Evolutionary conservation across 1,140 invertebrate species (phyloP), one percentile per base, ranked within the genome.

Genomic region (Drosophila pseudoananassae): DNA sequence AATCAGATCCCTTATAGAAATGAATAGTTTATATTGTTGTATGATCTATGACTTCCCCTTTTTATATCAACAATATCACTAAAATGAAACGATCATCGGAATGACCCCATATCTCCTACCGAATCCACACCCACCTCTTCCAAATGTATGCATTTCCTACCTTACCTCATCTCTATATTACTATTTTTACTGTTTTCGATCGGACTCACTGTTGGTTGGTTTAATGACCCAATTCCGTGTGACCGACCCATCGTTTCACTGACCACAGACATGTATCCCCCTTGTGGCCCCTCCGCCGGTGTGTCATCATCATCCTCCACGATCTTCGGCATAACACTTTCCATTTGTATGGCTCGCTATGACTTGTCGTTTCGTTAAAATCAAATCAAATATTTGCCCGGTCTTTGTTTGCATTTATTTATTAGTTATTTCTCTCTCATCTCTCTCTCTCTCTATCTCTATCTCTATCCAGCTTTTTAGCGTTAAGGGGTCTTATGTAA

Each of bases 381-480:
- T 82, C 78, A 82, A 85, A 87, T 81, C 82, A 85, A 85, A 85
- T 85, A 85, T 85, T 85, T 85, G 53, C 54, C 70, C 53, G 33
- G 58, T 47, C 61, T 72, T 61, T 69, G 63, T 69, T 64, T 50
- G 70, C 74, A 47, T 73, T 61, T 50, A 46, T 73, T 54, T 66
- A 54, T 71, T 74, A 65, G 58, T 64, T 73, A 61, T 46, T 63
- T 73, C 38, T 36, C 25, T 36, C 25, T 14, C 55, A 27, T 14
- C 14, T 46, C 50, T 49, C 57, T 63, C 43, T 25, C 3, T 49
- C 6, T 43, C 29, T 17, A n/a, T 17, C 12, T 23, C n/a, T 14
- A 29, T 47, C n/a, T n/a, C n/a, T n/a, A n/a, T n/a, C n/a, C n/a
- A n/a, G n/a, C n/a, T n/a, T n/a, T n/a, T n/a, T n/a, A n/a, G n/a